Conservation (phyloP, 2,797 vertebrate genomes). For the Xiphophorus birchmanni region DNA sequence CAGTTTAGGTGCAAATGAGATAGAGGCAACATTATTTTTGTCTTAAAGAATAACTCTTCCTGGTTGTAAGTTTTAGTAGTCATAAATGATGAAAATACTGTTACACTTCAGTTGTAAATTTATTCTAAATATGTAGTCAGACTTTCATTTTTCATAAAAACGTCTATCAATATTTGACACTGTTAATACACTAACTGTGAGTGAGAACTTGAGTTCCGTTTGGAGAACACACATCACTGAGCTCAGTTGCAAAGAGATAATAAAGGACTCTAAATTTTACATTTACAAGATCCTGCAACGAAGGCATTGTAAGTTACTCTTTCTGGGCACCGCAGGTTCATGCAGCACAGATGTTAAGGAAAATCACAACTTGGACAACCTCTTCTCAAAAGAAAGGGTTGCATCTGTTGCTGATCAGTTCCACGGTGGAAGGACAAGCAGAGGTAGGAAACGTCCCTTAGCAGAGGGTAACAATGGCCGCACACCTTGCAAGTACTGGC, state of each 20-base stretch:
- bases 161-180: not conserved
- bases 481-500: slow-evolving; percentile 83
- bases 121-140: not conserved
- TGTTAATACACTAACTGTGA: not conserved
- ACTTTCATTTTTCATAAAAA: not conserved
- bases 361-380: slow-evolving; percentile 89
- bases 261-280: slow-evolving; percentile 96
- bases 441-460: slow-evolving; percentile 88
- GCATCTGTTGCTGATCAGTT: slow-evolving; percentile 78
- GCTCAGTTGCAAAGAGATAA: slow-evolving; percentile 91
- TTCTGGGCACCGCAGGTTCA: slow-evolving; percentile 98
- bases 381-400: slow-evolving; percentile 81
- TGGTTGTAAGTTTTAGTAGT: not conserved
- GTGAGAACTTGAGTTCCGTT: slow-evolving; percentile 1
- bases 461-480: slow-evolving; percentile 92
- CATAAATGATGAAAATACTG: not conserved
- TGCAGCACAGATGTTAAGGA: slow-evolving; percentile 95
- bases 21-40: not conserved
- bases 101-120: not conserved
- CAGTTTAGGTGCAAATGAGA: not conserved
- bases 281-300: slow-evolving; percentile 98
- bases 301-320: slow-evolving; percentile 98
- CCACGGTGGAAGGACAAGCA: slow-evolving; percentile 74
- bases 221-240: slow-evolving; percentile 89
- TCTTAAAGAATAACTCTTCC: not conserved